Evolutionary conservation across 2,888 invertebrate genomes (phyloP), one percentile per base, ranked within the genome.

Genomic region (Andrena camellia): DNA sequence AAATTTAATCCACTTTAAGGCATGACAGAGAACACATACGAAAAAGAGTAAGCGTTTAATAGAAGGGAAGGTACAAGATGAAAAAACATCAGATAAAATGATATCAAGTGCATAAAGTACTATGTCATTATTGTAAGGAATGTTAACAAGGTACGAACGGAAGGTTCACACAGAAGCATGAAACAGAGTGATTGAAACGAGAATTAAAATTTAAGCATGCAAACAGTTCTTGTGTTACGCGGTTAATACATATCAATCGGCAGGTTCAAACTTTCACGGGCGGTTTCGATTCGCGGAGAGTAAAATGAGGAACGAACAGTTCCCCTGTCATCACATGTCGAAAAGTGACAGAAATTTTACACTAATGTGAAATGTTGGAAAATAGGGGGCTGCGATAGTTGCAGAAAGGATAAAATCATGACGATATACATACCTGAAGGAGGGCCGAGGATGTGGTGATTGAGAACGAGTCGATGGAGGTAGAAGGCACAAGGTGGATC

Each of bases 401-500:
- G 10, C 5, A 5, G 0, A 26, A 62, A 29, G 8, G 35, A n/a
- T 20, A 59, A 48, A 68, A 79, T 57, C 8, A 20, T 29, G 10
- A 23, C 10, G 57, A 57, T 10, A 73, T 80, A 81, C 81, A 33
- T 82, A 82, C 82, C 82, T 67, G 54, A 57, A 81, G 66, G 57
- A 71, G 67, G 71, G 67, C 74, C 81, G 71, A 52, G 63, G 62
- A 52, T 62, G 29, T 26, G 17, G 20, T 66, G 66, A 29, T 48
- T 68, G 17, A 33, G 48, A 73, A 35, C 48, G 50, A 81, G 71
- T 82, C 70, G 81, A 63, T 78, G 54, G 64, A 17, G 35, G 69
- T 62, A 62, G 70, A 68, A 62, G 69, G 77, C 67, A 81, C 73
- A 70, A 82, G 75, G 81, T 81, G 62, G 82, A 80, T 70, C 70